Conservation (phyloP, 2,113 vertebrate genomes). For the Myocastor coypus region DNA sequence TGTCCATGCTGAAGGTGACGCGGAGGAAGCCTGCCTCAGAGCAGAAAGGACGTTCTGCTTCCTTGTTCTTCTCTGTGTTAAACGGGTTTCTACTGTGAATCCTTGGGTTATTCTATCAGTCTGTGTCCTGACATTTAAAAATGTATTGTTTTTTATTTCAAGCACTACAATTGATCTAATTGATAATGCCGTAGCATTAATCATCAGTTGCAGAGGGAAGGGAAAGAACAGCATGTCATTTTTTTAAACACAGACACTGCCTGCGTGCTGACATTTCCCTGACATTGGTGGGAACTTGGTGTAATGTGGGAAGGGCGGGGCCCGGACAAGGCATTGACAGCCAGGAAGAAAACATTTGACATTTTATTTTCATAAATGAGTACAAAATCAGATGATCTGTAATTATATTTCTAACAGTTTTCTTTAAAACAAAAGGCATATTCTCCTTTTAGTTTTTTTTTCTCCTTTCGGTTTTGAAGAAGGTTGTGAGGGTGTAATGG, state of each 20-base stretch:
- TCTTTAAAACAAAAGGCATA: not conserved
- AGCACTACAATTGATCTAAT: not conserved
- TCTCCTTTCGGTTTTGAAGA: conserved; percentile 58
- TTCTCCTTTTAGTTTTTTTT: conserved; percentile 16
- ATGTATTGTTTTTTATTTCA: conserved; percentile 22
- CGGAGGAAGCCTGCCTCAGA: not conserved
- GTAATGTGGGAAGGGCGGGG: not conserved
- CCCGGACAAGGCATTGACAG: not conserved
- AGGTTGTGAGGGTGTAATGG: conserved; percentile 40
- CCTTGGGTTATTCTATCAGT: not conserved
- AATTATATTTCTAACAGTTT: conserved; percentile 57
- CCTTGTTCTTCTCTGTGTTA: not conserved
- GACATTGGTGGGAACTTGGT: not conserved
- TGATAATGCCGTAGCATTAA: conserved; percentile 22
- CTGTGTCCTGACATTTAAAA: conserved; percentile 53
- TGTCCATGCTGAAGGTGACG: not conserved
- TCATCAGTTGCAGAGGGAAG: conserved; percentile 8
- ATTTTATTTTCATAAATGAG: not conserved
- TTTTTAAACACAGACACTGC: conserved; percentile 2
- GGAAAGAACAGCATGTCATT: not conserved
- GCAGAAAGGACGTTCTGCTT: not conserved
- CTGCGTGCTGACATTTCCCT: not conserved
- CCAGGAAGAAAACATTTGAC: not conserved
- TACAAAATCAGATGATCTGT: conserved; percentile 49
- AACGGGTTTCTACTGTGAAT: not conserved